Evolutionary conservation across 2,113 vertebrate genomes (phyloP).

Genomic region (Uria lomvia): DNA sequence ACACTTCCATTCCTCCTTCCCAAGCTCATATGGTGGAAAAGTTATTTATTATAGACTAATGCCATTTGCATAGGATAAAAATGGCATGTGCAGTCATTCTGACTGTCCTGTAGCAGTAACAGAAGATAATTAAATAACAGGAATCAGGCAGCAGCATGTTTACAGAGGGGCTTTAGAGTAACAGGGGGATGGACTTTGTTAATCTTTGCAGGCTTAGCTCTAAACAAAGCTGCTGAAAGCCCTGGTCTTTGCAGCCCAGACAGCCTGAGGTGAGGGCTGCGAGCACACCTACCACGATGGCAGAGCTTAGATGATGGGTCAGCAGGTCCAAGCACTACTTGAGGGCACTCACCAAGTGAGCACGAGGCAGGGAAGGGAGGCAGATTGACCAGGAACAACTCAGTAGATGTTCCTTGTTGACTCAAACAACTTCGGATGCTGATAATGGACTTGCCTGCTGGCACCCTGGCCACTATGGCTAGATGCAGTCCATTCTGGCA

Average conservation of each 20-base stretch:
- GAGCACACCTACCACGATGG: not conserved
- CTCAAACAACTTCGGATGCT: not conserved
- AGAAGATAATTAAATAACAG: not conserved
- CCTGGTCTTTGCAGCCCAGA: not conserved
- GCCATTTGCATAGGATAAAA: not conserved
- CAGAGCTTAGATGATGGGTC: not conserved
- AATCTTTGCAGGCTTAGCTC: not conserved
- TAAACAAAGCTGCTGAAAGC: not conserved
- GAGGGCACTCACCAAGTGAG: not conserved
- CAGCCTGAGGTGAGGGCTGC: not conserved
- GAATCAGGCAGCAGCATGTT: not conserved
- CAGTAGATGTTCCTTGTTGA: not conserved
- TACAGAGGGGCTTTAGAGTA: not conserved
- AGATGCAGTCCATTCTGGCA: not conserved
- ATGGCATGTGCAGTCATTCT: not conserved
- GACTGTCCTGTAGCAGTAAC: not conserved
- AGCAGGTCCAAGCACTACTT: fast-evolving
- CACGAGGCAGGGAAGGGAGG: not conserved
- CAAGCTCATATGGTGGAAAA: not conserved
- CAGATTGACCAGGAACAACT: not conserved
- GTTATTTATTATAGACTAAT: not conserved
- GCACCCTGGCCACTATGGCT: not conserved
- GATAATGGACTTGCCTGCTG: not conserved
- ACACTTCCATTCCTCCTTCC: not conserved
- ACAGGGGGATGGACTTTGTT: not conserved